Evolutionary conservation across 2,113 vertebrate species (phyloP).

Genomic region (Oryctolagus cuniculus): mOryCun1.1 NC_091432.1:161701001-161701500

Average conservation of each 20-base stretch:
- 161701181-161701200: constrained; percentile 31
- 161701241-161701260: background rate
- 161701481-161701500: background rate
- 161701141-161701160: constrained; percentile 32
- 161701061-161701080: background rate
- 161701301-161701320: background rate
- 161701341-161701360: background rate
- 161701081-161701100: background rate
- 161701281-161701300: background rate
- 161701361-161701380: background rate
- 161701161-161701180: constrained; percentile 15
- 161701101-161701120: background rate
- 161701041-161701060: constrained; percentile 3
- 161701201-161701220: background rate
- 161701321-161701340: background rate
- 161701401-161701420: background rate
- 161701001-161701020: constrained; percentile 23
- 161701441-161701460: background rate
- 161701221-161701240: background rate
- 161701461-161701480: background rate
- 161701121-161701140: background rate
- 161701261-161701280: background rate
- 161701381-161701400: background rate
- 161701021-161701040: background rate
- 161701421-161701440: background rate